phyloP scores from a whole-genome alignment of 2,888 invertebrate genomes.

The Drosophila algonquin region DNA sequence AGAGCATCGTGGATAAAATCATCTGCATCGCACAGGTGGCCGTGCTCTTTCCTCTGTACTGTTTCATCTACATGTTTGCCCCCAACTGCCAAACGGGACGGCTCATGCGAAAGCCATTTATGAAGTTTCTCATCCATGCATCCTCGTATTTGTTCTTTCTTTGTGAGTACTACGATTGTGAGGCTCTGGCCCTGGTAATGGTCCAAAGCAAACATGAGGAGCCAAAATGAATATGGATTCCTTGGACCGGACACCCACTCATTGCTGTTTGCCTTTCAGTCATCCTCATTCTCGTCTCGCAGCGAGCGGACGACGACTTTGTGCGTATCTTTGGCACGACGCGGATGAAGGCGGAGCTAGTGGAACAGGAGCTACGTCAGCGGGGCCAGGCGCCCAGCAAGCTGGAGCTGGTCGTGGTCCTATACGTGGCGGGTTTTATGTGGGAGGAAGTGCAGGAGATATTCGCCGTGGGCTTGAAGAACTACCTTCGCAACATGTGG shows the following conservation, averaged over 20 bases:
- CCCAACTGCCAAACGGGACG: constrained; percentile 92
- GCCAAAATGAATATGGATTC: background rate
- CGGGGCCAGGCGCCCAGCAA: constrained; percentile 94
- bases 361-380: constrained; percentile 88
- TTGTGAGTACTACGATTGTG: constrained; percentile 87
- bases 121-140: constrained; percentile 98
- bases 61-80: constrained; percentile 92
- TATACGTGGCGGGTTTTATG: constrained; percentile 95
- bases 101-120: constrained; percentile 96
- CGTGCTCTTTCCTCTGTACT: constrained; percentile 93
- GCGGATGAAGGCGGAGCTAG: constrained; percentile 87
- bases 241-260: background rate
- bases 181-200: background rate
- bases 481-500: constrained; percentile 96
- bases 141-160: constrained; percentile 97
- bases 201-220: background rate
- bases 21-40: constrained; percentile 91
- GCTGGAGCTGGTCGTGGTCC: constrained; percentile 91
- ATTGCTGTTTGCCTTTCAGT: constrained; percentile 85
- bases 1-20: constrained; percentile 89
- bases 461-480: constrained; percentile 92
- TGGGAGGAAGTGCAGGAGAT: constrained; percentile 97
- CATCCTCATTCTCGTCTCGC: constrained; percentile 95
- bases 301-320: constrained; percentile 92
- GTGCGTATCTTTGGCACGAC: constrained; percentile 90